Evolutionary conservation across 2,888 invertebrate species (phyloP).

Genomic region (Serrognathus titanus): DNA sequence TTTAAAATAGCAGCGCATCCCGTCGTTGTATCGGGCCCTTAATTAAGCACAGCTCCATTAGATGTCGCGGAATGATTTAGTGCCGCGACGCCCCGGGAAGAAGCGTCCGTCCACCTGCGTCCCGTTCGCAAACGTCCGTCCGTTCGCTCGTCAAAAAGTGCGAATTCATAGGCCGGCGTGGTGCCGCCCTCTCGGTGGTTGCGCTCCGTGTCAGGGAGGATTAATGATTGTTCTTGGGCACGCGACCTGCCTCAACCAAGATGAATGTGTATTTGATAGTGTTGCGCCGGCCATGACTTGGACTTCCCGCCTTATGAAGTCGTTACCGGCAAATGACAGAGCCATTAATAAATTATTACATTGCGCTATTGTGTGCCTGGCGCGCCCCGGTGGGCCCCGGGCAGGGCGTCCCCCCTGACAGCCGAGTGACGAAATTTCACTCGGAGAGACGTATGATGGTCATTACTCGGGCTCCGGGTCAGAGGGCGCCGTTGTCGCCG

Average conservation of each 20-base stretch:
- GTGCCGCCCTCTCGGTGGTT: slow-evolving; percentile 14
- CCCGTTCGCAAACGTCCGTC: neutral
- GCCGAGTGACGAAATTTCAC: slow-evolving; percentile 25
- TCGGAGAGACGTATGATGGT: slow-evolving; percentile 24
- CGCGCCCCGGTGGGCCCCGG: slow-evolving; percentile 5
- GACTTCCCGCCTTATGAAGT: slow-evolving; percentile 34
- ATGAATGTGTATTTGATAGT: slow-evolving; percentile 38
- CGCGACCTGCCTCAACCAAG: slow-evolving; percentile 39
- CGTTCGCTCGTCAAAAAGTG: slow-evolving; percentile 14
- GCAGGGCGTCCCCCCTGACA: slow-evolving; percentile 15
- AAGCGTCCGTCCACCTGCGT: neutral
- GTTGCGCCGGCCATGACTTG: slow-evolving; percentile 32
- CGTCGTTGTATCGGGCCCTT: slow-evolving; percentile 5
- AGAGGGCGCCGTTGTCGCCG: slow-evolving; percentile 25
- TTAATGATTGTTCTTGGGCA: slow-evolving; percentile 31
- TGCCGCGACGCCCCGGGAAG: slow-evolving; percentile 1
- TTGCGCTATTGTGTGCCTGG: slow-evolving; percentile 13
- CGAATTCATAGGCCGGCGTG: slow-evolving; percentile 18
- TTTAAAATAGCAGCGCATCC: slow-evolving; percentile 20
- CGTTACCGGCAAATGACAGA: slow-evolving; percentile 31
- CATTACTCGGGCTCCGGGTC: slow-evolving; percentile 27
- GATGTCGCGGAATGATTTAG: slow-evolving; percentile 11
- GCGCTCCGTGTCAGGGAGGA: slow-evolving; percentile 20
- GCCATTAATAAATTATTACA: slow-evolving; percentile 31
- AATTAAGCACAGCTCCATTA: slow-evolving; percentile 14